Evolutionary conservation across 1,140 invertebrate species (phyloP).

Genomic region (Wasmannia auropunctata): DNA sequence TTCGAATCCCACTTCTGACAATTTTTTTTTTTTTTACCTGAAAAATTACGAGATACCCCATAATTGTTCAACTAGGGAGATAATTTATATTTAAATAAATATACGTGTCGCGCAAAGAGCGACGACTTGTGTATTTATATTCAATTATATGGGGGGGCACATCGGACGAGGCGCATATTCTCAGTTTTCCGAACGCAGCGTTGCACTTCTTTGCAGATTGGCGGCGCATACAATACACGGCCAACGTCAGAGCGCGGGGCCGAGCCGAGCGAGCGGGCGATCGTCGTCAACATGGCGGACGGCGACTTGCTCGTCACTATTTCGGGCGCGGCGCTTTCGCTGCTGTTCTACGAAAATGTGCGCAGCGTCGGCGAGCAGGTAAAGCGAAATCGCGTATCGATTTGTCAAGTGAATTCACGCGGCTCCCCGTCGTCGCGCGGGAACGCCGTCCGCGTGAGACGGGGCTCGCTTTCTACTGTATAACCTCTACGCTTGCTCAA

Average conservation of each 20-base stretch:
- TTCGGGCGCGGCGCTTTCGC: conserved; percentile 87
- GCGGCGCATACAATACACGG: not conserved
- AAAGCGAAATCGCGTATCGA: conserved; percentile 42
- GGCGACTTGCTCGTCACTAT: conserved; percentile 80
- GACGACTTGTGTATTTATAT: not conserved
- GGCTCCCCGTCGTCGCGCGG: not conserved
- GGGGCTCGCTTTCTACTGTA: not conserved
- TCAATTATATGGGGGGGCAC: too few relatives aligned
- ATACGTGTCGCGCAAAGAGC: not conserved
- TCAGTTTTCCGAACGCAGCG: not conserved
- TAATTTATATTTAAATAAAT: not conserved
- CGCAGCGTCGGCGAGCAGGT: conserved; percentile 87
- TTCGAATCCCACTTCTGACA: conserved; percentile 95
- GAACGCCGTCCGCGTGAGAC: not conserved
- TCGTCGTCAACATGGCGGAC: conserved; percentile 81
- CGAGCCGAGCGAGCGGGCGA: not conserved
- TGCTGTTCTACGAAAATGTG: conserved; percentile 88
- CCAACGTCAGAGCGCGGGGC: conserved; percentile 22
- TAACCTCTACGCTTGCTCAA: conserved; percentile 17
- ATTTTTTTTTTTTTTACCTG: conserved; percentile 80
- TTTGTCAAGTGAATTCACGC: not conserved
- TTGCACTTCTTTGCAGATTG: not conserved
- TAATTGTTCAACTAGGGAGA: not conserved
- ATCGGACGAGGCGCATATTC: too few relatives aligned
- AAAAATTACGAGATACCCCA: not conserved